phyloP scores from a whole-genome alignment of 2,888 invertebrate genomes.

The Epicampocera succincta region DNA sequence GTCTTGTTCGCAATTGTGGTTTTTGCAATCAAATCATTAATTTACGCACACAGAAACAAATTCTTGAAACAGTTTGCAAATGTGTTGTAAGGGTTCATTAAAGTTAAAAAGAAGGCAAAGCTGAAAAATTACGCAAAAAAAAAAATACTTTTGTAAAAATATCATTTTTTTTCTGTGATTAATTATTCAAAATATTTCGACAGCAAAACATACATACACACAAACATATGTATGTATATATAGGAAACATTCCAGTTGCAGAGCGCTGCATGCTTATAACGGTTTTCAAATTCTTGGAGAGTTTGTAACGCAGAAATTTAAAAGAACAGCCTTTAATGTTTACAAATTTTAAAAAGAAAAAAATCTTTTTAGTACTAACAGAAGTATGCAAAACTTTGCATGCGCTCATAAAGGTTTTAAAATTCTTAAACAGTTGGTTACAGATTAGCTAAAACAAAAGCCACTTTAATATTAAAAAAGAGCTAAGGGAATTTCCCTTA shows the following conservation, averaged over 20 bases:
- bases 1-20: constrained; percentile 37
- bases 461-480: too few species aligned
- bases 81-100: constrained; percentile 49
- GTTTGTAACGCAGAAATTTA: too few species aligned
- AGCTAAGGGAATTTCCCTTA: too few species aligned
- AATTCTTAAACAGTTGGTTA: too few species aligned
- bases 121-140: background rate
- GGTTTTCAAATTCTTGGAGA: too few species aligned
- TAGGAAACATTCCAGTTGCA: background rate
- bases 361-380: too few species aligned
- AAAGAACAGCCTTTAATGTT: too few species aligned
- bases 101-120: constrained; percentile 22
- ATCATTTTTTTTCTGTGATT: constrained; percentile 44
- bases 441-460: too few species aligned
- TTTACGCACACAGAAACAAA: constrained; percentile 46
- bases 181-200: constrained; percentile 47
- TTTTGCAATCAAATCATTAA: constrained; percentile 54
- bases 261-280: too few species aligned
- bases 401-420: too few species aligned
- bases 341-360: too few species aligned
- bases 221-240: background rate
- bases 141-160: constrained; percentile 23
- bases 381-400: too few species aligned
- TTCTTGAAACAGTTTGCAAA: constrained; percentile 48
- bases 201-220: background rate